phyloP scores from a whole-genome alignment of 2,888 invertebrate species.

The Brenthis ino region DNA sequence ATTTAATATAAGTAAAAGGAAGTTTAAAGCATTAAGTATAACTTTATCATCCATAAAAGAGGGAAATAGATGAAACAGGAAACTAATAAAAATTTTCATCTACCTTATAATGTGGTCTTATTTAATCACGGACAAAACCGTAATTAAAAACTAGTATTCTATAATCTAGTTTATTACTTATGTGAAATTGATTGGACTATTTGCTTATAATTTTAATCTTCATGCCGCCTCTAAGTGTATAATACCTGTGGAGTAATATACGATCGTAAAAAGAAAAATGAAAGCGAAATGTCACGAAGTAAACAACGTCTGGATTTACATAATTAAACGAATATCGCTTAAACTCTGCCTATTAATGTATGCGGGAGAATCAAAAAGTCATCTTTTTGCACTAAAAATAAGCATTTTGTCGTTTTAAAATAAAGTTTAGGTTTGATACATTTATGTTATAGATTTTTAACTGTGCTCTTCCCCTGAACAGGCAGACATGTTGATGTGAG shows the following conservation, averaged over 20 bases:
- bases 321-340: constrained; percentile 31
- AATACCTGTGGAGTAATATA: constrained; percentile 13
- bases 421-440: no score
- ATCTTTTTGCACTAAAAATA: constrained; percentile 5
- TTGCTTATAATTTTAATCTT: background rate
- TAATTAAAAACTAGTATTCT: no score
- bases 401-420: background rate
- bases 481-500: no score
- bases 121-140: no score
- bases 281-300: constrained; percentile 42
- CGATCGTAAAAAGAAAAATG: constrained; percentile 63
- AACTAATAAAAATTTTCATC: no score
- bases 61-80: no score
- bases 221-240: constrained; percentile 1
- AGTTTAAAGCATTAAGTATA: no score
- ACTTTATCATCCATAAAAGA: no score
- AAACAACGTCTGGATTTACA: constrained; percentile 33
- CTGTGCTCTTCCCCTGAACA: no score
- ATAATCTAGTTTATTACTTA: background rate
- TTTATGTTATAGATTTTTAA: no score
- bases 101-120: no score
- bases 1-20: no score
- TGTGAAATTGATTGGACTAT: background rate
- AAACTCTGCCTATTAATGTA: constrained; percentile 19
- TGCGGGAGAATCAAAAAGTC: constrained; percentile 5